phyloP scores from a whole-genome alignment of 2,888 invertebrate species.

The Amiota mariae region DNA sequence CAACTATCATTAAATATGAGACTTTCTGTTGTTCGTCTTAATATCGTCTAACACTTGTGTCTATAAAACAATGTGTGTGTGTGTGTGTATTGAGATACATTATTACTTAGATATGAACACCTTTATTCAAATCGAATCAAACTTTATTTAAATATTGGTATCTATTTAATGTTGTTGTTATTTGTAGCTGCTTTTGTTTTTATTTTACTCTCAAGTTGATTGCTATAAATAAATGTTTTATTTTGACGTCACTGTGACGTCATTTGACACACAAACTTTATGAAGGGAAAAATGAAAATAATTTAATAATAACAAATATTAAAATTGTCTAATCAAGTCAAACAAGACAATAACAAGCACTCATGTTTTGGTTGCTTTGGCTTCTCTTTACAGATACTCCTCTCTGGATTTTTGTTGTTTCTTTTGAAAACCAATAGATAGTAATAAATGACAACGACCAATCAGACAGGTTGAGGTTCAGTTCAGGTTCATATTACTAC shows the following conservation, averaged over 20 bases:
- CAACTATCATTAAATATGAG: too few species aligned
- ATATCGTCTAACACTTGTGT: too few species aligned
- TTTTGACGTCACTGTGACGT: constrained; percentile 69
- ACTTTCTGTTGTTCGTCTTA: too few species aligned
- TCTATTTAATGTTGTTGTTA: constrained; percentile 21
- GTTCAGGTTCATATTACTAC: background rate
- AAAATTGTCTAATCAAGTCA: constrained; percentile 56
- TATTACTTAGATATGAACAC: background rate
- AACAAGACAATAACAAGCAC: constrained; percentile 24
- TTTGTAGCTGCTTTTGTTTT: constrained; percentile 45
- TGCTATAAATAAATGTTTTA: constrained; percentile 57
- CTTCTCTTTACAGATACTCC: background rate
- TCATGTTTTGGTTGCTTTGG: background rate
- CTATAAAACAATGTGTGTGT: background rate
- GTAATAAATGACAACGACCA: constrained; percentile 3
- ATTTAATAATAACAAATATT: constrained; percentile 58
- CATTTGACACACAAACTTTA: constrained; percentile 47
- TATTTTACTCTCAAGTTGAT: constrained; percentile 32
- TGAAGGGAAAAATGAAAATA: constrained; percentile 41
- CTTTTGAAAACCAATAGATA: background rate
- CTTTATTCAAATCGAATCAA: constrained; percentile 54
- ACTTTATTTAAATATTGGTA: constrained; percentile 64
- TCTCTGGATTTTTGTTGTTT: constrained; percentile 37
- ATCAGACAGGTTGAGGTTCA: constrained; percentile 15
- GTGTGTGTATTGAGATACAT: background rate